phyloP scores from a whole-genome alignment of 2,113 vertebrate genomes.

The Galeopterus variegatus region DNA sequence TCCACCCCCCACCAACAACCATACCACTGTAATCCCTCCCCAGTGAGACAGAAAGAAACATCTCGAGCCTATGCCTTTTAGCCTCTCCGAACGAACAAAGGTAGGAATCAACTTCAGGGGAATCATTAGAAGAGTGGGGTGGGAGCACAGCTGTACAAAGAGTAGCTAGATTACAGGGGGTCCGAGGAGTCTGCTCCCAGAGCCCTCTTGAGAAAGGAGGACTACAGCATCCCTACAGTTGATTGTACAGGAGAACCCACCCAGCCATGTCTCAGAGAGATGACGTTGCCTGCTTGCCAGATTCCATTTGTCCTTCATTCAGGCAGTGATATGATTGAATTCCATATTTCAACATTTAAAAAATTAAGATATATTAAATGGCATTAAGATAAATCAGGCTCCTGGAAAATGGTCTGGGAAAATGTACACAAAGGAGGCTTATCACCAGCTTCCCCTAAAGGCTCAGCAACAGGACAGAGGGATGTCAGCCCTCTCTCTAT shows the following conservation, averaged over 20 bases:
- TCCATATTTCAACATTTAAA: conserved; percentile 75
- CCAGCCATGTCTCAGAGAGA: conserved; percentile 51
- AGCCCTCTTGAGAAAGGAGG: background rate
- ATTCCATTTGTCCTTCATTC: conserved; percentile 76
- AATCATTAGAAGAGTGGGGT: background rate
- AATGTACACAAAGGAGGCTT: background rate
- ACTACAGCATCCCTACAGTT: background rate
- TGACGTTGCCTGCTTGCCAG: conserved; percentile 77
- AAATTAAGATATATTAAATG: conserved; percentile 83
- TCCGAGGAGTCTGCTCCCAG: background rate
- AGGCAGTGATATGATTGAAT: conserved; percentile 80
- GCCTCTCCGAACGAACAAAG: background rate
- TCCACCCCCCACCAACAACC: background rate
- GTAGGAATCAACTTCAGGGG: background rate
- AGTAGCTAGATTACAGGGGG: background rate
- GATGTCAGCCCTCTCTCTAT: background rate
- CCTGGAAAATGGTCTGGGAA: background rate
- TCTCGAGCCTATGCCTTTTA: background rate
- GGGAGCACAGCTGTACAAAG: background rate
- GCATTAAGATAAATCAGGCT: conserved; percentile 64
- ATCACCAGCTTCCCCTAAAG: background rate
- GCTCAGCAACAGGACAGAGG: background rate
- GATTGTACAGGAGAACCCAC: background rate
- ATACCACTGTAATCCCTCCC: background rate
- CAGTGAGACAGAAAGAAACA: background rate